phyloP scores from a whole-genome alignment of 2,888 invertebrate genomes.

The Enchytraeus crypticus region DNA sequence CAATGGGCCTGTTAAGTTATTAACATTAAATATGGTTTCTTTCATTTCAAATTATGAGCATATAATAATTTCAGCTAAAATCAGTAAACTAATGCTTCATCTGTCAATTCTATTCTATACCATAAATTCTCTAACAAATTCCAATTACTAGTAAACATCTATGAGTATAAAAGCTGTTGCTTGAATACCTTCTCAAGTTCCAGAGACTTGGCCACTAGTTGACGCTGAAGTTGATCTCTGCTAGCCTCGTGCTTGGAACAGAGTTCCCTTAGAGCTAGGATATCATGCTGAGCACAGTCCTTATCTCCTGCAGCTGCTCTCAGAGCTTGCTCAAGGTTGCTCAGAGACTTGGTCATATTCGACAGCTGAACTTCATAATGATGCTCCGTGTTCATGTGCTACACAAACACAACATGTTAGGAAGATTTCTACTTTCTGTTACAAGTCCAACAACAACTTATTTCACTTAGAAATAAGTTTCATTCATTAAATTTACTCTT shows the following conservation, averaged over 20 bases:
- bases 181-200: slow-evolving; percentile 45
- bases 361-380: slow-evolving; percentile 45
- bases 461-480: no score
- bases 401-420: neutral
- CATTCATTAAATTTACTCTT: no score
- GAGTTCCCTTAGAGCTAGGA: slow-evolving; percentile 44
- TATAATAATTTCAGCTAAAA: no score
- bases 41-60: no score
- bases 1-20: no score
- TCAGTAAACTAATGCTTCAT: no score
- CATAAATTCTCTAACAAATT: no score
- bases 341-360: slow-evolving; percentile 39
- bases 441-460: no score
- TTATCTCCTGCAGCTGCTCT: slow-evolving; percentile 41
- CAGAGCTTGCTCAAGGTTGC: slow-evolving; percentile 41
- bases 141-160: no score
- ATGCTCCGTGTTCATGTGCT: slow-evolving; percentile 41
- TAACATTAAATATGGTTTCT: no score
- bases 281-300: slow-evolving; percentile 40
- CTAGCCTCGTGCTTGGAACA: slow-evolving; percentile 44
- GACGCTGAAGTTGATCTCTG: slow-evolving; percentile 45
- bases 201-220: slow-evolving; percentile 39
- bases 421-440: no score
- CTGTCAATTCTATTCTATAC: no score
- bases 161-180: neutral